phyloP scores from a whole-genome alignment of 2,113 vertebrate species.

The Gobio gobio region DNA sequence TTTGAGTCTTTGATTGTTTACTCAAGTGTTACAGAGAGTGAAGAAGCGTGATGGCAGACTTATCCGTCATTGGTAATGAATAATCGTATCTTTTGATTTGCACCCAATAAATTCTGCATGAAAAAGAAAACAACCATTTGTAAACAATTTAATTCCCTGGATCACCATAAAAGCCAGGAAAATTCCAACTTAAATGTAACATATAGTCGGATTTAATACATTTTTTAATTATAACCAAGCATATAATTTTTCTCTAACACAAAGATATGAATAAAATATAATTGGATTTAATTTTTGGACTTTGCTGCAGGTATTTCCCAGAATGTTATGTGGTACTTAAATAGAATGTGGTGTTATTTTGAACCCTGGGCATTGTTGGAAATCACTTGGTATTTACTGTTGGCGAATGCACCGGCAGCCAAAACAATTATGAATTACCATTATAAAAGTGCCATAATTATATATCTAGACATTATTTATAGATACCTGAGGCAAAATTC shows the following conservation, averaged over 20 bases:
- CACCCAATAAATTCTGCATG: not conserved
- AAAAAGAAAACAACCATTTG: not conserved
- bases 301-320: not conserved
- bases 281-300: not conserved
- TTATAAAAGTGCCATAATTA: slow-evolving; percentile 16
- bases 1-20: not conserved
- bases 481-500: not conserved
- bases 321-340: not conserved
- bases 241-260: not conserved
- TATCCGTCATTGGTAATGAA: not conserved
- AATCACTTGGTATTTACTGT: slow-evolving; percentile 7
- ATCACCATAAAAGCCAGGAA: not conserved
- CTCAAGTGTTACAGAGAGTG: not conserved
- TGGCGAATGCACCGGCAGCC: not conserved
- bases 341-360: slow-evolving; percentile 6
- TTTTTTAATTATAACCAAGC: not conserved
- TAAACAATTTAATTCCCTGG: not conserved
- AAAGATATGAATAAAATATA: not conserved
- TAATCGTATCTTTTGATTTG: not conserved
- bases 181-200: not conserved
- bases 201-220: not conserved
- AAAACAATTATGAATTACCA: slow-evolving; percentile 15
- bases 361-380: slow-evolving; percentile 3
- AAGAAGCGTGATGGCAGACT: not conserved
- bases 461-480: slow-evolving; percentile 27